A percentile compares a stretch with the other conserved stretches of the same genome.
phyloP scores from a whole-genome alignment of 2,113 vertebrate genomes.

The Rana temporaria region DNA sequence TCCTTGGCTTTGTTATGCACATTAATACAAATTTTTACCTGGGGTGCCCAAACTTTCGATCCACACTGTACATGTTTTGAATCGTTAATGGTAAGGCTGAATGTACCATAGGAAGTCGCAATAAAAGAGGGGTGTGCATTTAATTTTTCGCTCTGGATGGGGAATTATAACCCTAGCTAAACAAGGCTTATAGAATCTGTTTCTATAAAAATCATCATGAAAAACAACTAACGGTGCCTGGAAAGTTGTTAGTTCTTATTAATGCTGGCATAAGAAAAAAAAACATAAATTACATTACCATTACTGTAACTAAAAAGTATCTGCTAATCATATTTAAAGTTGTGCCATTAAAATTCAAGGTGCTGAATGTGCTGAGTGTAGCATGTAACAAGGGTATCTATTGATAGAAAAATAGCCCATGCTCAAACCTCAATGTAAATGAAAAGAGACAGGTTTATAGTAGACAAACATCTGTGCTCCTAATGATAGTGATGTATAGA shows the following conservation, averaged over 20 bases:
- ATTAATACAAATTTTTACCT: too few species aligned
- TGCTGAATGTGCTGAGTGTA: slow-evolving; percentile 17
- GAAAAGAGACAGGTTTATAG: slow-evolving; percentile 37
- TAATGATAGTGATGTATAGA: slow-evolving; percentile 32
- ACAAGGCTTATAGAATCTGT: slow-evolving; percentile 26
- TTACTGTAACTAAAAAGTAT: slow-evolving; percentile 29
- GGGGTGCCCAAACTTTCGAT: too few species aligned
- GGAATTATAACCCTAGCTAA: too few species aligned
- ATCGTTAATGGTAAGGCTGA: too few species aligned
- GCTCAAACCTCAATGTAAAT: slow-evolving; percentile 43
- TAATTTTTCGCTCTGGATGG: too few species aligned
- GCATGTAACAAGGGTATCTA: slow-evolving; percentile 43
- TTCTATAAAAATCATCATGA: slow-evolving; percentile 11
- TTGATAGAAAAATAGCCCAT: slow-evolving; percentile 28
- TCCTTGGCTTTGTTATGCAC: too few species aligned
- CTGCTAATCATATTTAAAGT: slow-evolving; percentile 32
- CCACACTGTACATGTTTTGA: too few species aligned
- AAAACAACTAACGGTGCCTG: slow-evolving; percentile 15
- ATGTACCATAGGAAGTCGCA: too few species aligned
- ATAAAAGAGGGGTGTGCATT: too few species aligned
- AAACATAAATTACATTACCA: slow-evolving; percentile 17
- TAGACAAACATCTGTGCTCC: slow-evolving; percentile 48
- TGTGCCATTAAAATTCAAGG: slow-evolving; percentile 27
- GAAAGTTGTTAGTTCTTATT: slow-evolving; percentile 5
- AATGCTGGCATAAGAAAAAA: slow-evolving; percentile 8